Conservation (phyloP, 2,888 invertebrate genomes). For the Pheosia gnoma region DNA sequence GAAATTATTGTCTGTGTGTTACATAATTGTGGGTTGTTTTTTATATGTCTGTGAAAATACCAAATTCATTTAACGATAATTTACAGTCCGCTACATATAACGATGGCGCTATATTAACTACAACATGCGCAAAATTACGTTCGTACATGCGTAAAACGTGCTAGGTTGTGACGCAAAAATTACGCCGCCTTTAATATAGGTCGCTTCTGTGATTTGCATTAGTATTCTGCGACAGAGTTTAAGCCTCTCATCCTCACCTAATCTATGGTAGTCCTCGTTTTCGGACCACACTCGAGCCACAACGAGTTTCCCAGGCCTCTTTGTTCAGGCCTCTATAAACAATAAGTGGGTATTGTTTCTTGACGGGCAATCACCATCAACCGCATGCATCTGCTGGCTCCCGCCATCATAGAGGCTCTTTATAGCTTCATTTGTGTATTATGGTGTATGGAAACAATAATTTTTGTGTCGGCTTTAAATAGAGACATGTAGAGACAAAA, state of each 20-base stretch:
- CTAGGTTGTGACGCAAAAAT: too few species aligned
- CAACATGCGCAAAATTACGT: too few species aligned
- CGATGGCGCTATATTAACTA: too few species aligned
- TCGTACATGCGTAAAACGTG: too few species aligned
- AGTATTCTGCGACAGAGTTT: too few species aligned
- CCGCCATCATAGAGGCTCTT: constrained; percentile 34
- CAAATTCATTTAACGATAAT: too few species aligned
- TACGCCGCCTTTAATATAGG: constrained; percentile 10
- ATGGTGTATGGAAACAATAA: constrained; percentile 5
- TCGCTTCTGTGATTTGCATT: too few species aligned
- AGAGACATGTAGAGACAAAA: neutral
- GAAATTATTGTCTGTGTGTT: too few species aligned
- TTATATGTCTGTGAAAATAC: too few species aligned
- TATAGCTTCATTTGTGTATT: constrained; percentile 40
- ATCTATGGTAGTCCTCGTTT: neutral
- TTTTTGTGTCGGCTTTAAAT: neutral
- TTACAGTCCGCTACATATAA: too few species aligned
- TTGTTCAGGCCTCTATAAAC: constrained; percentile 43
- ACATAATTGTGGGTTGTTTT: too few species aligned
- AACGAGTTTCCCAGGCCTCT: constrained; percentile 7
- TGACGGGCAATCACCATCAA: constrained; percentile 70
- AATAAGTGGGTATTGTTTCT: constrained; percentile 68
- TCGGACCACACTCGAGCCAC: constrained; percentile 1
- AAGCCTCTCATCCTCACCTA: too few species aligned
- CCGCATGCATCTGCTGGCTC: constrained; percentile 56